Evolutionary conservation across 2,797 vertebrate genomes (phyloP), one percentile per base, ranked within the genome.

Genomic region (Nannoperca australis): DNA sequence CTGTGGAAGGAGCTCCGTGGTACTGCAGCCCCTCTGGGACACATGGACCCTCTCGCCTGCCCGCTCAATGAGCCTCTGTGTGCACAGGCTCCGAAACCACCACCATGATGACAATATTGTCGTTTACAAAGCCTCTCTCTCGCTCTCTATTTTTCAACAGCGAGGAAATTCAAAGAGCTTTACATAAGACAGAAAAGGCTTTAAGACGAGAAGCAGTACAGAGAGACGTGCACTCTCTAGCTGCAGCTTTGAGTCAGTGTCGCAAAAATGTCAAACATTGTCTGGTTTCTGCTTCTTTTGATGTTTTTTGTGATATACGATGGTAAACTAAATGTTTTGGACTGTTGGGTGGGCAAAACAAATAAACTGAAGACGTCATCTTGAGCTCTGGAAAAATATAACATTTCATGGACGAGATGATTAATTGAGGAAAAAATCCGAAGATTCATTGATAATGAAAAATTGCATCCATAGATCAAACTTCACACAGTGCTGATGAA

Each of bases 1-100:
- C 62, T 11, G 90, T 80, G 89, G 84, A 77, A 85, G 88, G 85
- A 86, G 73, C 88, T 87, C 69, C 87, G 87, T 90, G 93, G 89
- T 85, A 89, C 92, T 49, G 82, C 84, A 56, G 81, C 73, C 61
- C 79, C 55, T 1, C 79, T 14, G 82, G 65, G 72, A 78, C 85
- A 64, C 85, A 59, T 70, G 59, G 73, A 84, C 62, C 69, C 81
- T 50, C 63, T 69, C 69, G 79, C 61, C 69, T 24, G 44, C 74
- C 79, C 79, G 5, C 38, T 89, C 89, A 91, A 78, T 79, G 87
- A 86, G 84, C 81, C 81, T 82, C 88, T 84, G 84, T 89, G 70
- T 85, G 71, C 76, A 17, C 84, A 32, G 72, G 22, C 69, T 58
- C 62, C 42, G 2, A 24, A 61, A 76, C 24, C 78, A 53, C 66